Conservation (phyloP, 2,797 vertebrate genomes). For the Bradypus variegatus region DNA sequence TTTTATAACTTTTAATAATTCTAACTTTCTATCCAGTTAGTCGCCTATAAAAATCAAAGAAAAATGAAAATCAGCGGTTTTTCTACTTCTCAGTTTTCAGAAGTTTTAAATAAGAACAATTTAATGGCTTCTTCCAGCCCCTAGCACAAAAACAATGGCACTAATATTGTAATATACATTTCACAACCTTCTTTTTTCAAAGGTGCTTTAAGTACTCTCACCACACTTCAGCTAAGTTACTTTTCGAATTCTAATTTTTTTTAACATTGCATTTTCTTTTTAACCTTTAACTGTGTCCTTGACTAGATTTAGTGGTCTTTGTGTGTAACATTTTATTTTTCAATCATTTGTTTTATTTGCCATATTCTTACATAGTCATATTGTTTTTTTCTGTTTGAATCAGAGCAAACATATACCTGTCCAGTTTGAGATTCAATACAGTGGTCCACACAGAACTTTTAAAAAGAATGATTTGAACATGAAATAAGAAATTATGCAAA, state of each 20-base stretch:
- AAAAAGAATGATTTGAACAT: background rate
- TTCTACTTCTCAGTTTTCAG: background rate
- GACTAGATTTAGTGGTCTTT: background rate
- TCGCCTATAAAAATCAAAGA: background rate
- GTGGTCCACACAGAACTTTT: background rate
- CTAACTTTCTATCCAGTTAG: background rate
- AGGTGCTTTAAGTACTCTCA: background rate
- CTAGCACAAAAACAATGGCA: background rate
- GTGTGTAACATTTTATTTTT: background rate
- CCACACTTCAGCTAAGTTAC: background rate
- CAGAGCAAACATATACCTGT: conserved; percentile 16
- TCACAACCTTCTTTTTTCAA: background rate
- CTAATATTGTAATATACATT: background rate
- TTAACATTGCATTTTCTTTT: background rate
- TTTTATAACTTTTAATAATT: background rate
- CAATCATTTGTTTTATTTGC: background rate
- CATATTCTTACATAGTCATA: background rate
- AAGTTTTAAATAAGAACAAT: conserved; percentile 26
- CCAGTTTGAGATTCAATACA: background rate
- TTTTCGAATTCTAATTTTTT: background rate
- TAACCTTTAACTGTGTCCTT: conserved; percentile 2
- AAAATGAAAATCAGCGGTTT: background rate
- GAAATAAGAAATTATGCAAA: background rate
- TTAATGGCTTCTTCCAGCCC: background rate
- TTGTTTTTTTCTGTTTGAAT: background rate